A percentile compares a stretch with the other conserved stretches of the same genome.
Conservation (phyloP, 2,888 invertebrate species). For the Cheilosia vernalis region DNA sequence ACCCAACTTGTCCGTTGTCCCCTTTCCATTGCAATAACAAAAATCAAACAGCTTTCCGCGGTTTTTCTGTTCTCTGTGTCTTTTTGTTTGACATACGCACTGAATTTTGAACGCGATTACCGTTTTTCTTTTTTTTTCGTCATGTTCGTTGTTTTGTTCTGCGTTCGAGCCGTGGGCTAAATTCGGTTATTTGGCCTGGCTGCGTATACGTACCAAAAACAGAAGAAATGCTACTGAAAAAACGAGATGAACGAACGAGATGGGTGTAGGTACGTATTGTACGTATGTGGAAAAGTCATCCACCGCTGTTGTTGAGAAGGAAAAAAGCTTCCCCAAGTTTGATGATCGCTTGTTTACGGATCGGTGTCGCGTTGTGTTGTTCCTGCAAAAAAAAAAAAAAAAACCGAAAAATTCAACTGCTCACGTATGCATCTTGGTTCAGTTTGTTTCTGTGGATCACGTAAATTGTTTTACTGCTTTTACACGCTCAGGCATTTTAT, state of each 20-base stretch:
- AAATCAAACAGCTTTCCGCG: conserved; percentile 1
- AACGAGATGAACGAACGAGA: conserved; percentile 40
- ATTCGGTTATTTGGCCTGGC: conserved; percentile 60
- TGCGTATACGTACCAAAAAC: conserved; percentile 53
- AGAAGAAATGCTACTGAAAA: conserved; percentile 63
- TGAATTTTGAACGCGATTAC: conserved; percentile 55
- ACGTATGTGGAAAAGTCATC: conserved; percentile 38
- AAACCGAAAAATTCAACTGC: conserved; percentile 39
- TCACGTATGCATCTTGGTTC: conserved; percentile 37
- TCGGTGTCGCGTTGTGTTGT: conserved; percentile 41
- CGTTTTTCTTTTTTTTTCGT: conserved; percentile 48
- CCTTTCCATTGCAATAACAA: background rate
- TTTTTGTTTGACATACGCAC: conserved; percentile 52
- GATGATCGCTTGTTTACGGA: conserved; percentile 72
- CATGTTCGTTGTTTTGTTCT: conserved; percentile 32
- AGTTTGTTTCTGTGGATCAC: conserved; percentile 15
- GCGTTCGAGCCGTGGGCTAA: conserved; percentile 46
- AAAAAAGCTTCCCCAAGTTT: conserved; percentile 65
- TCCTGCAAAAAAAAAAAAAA: conserved; percentile 56
- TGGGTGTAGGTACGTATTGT: no score
- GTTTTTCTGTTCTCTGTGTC: background rate
- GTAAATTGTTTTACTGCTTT: conserved; percentile 23
- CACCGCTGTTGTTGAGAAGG: conserved; percentile 38
- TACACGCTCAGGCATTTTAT: conserved; percentile 46
- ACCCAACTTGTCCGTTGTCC: background rate